Conservation (phyloP, 2,888 invertebrate genomes). For the Salticus scenicus region DNA sequence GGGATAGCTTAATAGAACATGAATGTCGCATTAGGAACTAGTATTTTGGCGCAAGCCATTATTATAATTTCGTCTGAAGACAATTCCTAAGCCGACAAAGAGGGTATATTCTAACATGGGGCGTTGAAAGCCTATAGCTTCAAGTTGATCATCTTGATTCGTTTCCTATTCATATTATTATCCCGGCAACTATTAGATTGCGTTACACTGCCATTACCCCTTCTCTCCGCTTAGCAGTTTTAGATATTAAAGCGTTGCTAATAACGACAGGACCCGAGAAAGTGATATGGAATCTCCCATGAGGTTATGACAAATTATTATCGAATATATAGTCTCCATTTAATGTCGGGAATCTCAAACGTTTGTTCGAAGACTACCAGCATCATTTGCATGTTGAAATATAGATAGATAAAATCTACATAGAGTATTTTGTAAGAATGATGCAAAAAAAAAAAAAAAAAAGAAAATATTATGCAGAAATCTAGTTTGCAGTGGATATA, state of each 20-base stretch:
- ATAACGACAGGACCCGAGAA: background rate
- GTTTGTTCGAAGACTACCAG: no score
- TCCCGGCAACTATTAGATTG: slow-evolving; percentile 60
- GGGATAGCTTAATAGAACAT: slow-evolving; percentile 47
- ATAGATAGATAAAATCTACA: no score
- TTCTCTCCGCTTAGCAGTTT: slow-evolving; percentile 7
- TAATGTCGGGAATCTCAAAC: no score
- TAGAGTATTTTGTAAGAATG: no score
- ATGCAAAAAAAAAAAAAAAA: no score
- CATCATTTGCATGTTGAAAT: no score
- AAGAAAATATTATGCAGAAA: no score
- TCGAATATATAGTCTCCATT: no score
- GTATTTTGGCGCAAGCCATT: slow-evolving; percentile 13
- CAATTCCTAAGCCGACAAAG: background rate
- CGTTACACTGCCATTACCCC: slow-evolving; percentile 60
- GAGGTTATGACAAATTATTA: slow-evolving; percentile 59
- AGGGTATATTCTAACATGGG: slow-evolving; percentile 32
- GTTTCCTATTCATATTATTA: slow-evolving; percentile 58
- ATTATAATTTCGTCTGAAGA: slow-evolving; percentile 28
- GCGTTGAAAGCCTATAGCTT: slow-evolving; percentile 33
- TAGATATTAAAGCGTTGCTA: background rate
- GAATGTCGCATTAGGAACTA: slow-evolving; percentile 63
- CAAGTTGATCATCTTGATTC: slow-evolving; percentile 14
- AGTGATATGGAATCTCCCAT: background rate
- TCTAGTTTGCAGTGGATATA: no score